Evolutionary conservation across 2,888 invertebrate species (phyloP), one percentile per base, ranked within the genome.

Genomic region (Conus canariensis): DNA sequence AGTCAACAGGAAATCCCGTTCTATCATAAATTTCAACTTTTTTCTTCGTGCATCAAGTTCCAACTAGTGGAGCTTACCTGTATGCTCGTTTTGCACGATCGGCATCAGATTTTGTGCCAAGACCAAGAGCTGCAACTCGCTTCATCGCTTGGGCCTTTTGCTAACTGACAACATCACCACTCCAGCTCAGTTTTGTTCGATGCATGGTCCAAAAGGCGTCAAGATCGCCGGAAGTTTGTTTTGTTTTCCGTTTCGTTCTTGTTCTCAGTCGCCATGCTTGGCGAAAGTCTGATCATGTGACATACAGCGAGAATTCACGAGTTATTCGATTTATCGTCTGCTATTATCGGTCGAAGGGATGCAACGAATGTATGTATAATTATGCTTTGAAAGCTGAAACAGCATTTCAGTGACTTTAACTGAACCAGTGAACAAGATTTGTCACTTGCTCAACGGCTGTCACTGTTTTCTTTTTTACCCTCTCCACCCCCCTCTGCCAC

Each of bases 81-180:
- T 95, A 95, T 85, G 95, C 93, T 91, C 94, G 93, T 90, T 95
- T 95, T 19, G 95, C 95, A 91, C 95, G 94, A 91, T 95, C 95
- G 90, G 94, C 93, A 91, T 95, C 95, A 85, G 94, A 93, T 92
- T 94, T 95, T 19, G 93, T 91, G 86, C 94, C 95, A 90, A 93
- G 92, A 88, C 91, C 91, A 90, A 93, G 94, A 88, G 92, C 93
- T 90, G 92, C 90, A 74, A 92, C 92, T 91, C 93, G 94, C 93
- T 94, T 94, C 94, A 94, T 94, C 92, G 92, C 93, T 92, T 92
- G 85, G 85, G 89, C 89, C 67, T 64, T 59, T 85, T 74, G 89
- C 89, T 89, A 89, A 67, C 89, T 89, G 30, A 89, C 74, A 89
- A 77, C 85, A 89, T 85, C 89, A 89, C 83, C 89, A 85, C 85